These are phyloP conservation scores for Rhopalosiphum padi DNA, from an alignment of 1,140 invertebrate genomes.

Conservation along the genomic window DNA sequence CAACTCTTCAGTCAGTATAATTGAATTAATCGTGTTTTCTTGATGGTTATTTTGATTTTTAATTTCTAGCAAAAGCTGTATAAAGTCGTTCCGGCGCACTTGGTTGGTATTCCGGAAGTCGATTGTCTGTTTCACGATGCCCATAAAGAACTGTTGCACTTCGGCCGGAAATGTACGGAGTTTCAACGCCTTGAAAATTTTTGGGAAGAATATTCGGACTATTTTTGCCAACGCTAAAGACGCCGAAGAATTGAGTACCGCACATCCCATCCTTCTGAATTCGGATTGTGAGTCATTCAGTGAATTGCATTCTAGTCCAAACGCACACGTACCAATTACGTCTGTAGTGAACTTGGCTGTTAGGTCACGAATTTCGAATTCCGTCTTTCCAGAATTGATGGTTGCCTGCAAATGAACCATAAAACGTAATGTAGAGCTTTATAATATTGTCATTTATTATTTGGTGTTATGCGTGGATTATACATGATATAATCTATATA, in stretches of 20 bases:
- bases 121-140: slow-evolving; percentile 65
- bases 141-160: slow-evolving; percentile 64
- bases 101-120: slow-evolving; percentile 64
- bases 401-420: neutral
- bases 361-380: slow-evolving; percentile 64
- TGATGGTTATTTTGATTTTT: slow-evolving; percentile 58
- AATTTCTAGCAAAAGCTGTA: slow-evolving; percentile 61
- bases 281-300: slow-evolving; percentile 65
- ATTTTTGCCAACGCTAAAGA: slow-evolving; percentile 60
- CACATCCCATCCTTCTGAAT: slow-evolving; percentile 65
- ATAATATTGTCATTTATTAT: too few relatives aligned
- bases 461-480: too few relatives aligned
- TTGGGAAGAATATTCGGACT: slow-evolving; percentile 58
- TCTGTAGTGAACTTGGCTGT: slow-evolving; percentile 68
- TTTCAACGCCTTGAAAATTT: slow-evolving; percentile 56
- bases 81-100: slow-evolving; percentile 64
- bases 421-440: neutral
- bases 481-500: neutral
- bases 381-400: neutral
- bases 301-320: slow-evolving; percentile 68
- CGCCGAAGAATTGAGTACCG: slow-evolving; percentile 62
- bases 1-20: slow-evolving; percentile 49
- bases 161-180: slow-evolving; percentile 58
- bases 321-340: slow-evolving; percentile 68
- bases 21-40: neutral